Base-by-base conservation (phyloP, 1,140 invertebrate genomes). In the Saxidomus purpurata region DNA sequence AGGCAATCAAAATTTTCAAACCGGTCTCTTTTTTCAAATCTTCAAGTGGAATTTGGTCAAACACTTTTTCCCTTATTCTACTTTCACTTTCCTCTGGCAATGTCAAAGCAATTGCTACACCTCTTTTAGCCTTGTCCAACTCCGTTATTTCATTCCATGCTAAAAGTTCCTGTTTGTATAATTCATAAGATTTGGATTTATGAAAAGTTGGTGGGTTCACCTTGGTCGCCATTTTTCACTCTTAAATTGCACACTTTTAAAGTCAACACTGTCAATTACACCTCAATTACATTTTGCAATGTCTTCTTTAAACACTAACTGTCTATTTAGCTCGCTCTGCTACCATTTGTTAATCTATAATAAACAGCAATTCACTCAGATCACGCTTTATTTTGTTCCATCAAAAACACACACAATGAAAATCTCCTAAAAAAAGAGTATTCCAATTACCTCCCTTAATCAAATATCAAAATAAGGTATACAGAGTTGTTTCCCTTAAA, bases 61-160 rank as follows among this genome's bases (percentile, higher is more conserved):
- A 91, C 25, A 88, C 88, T 76, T 85, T 87, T 81, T 91, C 79
- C 25, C 88, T 25, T 19, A 90, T 91, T 55, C 77, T 83, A 0
- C 4, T 74, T 69, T 90, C 77, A 67, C 89, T 76, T 63, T 90
- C 43, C 63, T 92, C 89, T 52, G 89, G 85, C 9, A 90, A 34
- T n/a, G 76, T 77, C 8, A 92, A 61, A 36, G 82, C 91, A 59
- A 91, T 74, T 47, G 77, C 89, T 38, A 92, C 61, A 38, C 89
- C 81, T 89, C 63, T 74, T 61, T 91, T 90, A 31, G 81, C 61
- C 63, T 90, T 90, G 38, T 69, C 86, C 63, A 90, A 77, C n/a
- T 89, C 82, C 3, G 77, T 83, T n/a, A 87, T 76, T 89, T 89
- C 87, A 17, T n/a, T 89, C 87, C 87, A 89, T 15, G 87, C 90